These are phyloP conservation scores for Cryptotermes secundus DNA, from an alignment of 1,140 invertebrate genomes.

Conservation along the genomic window DNA sequence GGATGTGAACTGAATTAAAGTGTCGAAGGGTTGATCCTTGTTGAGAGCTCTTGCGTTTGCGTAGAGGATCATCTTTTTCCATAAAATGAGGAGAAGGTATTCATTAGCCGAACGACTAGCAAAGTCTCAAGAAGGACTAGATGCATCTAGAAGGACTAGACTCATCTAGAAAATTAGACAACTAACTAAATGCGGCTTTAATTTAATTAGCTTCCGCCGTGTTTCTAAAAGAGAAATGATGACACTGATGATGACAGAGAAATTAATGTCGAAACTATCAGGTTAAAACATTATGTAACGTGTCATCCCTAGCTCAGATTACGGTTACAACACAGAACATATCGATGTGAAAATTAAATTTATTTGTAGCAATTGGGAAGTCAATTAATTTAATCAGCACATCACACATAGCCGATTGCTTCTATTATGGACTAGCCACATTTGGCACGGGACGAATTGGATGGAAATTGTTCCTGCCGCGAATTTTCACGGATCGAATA, in stretches of 20 bases:
- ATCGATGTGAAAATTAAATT: neutral
- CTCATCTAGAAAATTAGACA: too few relatives aligned
- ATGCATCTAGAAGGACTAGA: too few relatives aligned
- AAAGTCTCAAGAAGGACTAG: too few relatives aligned
- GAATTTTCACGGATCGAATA: neutral
- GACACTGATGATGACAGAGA: neutral
- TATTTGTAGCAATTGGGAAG: neutral
- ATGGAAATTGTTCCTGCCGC: neutral
- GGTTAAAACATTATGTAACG: neutral
- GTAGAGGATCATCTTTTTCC: too few relatives aligned
- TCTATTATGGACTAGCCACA: neutral
- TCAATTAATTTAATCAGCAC: conserved; percentile 14
- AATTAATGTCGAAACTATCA: neutral
- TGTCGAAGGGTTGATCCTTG: too few relatives aligned
- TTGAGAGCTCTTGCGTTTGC: too few relatives aligned
- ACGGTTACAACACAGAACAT: neutral
- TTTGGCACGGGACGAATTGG: neutral
- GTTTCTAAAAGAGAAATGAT: neutral
- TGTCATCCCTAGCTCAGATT: neutral
- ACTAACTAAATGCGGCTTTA: too few relatives aligned
- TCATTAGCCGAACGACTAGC: too few relatives aligned
- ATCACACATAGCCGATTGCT: conserved; percentile 3
- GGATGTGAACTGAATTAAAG: too few relatives aligned
- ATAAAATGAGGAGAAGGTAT: too few relatives aligned
- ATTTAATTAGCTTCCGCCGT: too few relatives aligned